These are phyloP conservation scores for Syngnathus floridae DNA, from an alignment of 2,113 vertebrate species.

Conservation along the genomic window DNA sequence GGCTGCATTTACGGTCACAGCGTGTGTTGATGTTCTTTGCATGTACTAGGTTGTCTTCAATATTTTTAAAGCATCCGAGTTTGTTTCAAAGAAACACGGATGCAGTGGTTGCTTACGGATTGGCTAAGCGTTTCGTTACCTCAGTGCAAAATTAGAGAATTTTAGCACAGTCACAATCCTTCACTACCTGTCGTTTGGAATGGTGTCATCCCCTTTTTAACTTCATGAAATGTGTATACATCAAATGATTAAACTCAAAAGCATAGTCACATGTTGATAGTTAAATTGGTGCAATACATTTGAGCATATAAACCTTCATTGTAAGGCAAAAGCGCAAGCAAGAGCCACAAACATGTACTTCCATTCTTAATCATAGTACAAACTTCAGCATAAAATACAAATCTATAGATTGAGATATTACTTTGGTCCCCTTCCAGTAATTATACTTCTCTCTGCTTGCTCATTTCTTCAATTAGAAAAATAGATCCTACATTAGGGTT, in stretches of 20 bases:
- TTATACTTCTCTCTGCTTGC: slow-evolving; percentile 36
- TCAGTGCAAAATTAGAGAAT: slow-evolving; percentile 58
- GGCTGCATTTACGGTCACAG: slow-evolving; percentile 59
- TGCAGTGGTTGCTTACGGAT: slow-evolving; percentile 36
- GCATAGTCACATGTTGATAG: slow-evolving; percentile 36
- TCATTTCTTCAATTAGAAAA: slow-evolving; percentile 69
- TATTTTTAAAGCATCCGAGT: slow-evolving; percentile 10
- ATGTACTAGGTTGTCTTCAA: slow-evolving; percentile 1
- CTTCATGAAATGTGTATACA: slow-evolving; percentile 23
- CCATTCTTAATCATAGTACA: slow-evolving; percentile 62
- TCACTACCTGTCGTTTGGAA: slow-evolving; percentile 26
- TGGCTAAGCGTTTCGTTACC: slow-evolving; percentile 11
- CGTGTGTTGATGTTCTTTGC: slow-evolving; percentile 41
- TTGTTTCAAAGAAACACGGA: slow-evolving; percentile 24
- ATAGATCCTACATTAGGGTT: slow-evolving; percentile 61
- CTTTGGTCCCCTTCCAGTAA: slow-evolving; percentile 71
- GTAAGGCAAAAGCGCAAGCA: slow-evolving; percentile 46
- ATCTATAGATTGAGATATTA: slow-evolving; percentile 54
- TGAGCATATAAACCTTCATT: slow-evolving; percentile 50
- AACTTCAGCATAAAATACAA: slow-evolving; percentile 65
- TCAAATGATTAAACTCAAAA: slow-evolving; percentile 46
- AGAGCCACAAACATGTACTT: slow-evolving; percentile 52
- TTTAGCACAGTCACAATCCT: slow-evolving; percentile 48
- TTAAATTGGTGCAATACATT: slow-evolving; percentile 52
- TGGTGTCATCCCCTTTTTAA: slow-evolving; percentile 22